Conservation (phyloP, 2,113 vertebrate species). For the Syngnathus floridae region DNA sequence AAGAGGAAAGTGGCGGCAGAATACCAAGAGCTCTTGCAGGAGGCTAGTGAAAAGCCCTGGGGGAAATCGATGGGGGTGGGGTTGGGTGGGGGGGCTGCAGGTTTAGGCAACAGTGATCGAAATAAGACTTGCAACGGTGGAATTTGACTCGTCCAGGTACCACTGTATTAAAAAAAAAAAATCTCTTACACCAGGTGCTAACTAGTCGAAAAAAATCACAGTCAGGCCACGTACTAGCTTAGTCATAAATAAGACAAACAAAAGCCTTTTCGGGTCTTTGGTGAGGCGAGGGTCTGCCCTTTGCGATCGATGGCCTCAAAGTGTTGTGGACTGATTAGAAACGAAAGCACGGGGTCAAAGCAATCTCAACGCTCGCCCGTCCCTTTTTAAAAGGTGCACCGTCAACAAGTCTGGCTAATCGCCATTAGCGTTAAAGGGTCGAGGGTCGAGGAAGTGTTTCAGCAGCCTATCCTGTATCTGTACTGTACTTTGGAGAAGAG, state of each 20-base stretch:
- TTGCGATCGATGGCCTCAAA: slow-evolving; percentile 17
- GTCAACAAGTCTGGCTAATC: slow-evolving; percentile 7
- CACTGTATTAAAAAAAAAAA: no score
- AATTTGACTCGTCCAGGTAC: no score
- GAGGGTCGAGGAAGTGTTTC: background rate
- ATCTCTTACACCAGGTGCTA: no score
- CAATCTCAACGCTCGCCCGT: slow-evolving; percentile 16
- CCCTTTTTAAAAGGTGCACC: slow-evolving; percentile 4
- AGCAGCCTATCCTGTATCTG: background rate
- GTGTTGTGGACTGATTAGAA: slow-evolving; percentile 38
- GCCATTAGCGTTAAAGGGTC: background rate
- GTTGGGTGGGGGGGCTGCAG: background rate
- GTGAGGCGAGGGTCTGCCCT: background rate
- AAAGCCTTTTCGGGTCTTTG: slow-evolving; percentile 1
- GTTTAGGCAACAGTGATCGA: background rate
- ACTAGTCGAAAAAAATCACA: background rate
- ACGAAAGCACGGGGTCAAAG: slow-evolving; percentile 37
- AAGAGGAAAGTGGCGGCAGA: slow-evolving; percentile 53
- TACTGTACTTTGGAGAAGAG: background rate
- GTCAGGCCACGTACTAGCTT: background rate
- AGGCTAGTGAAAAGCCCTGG: background rate
- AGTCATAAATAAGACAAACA: background rate
- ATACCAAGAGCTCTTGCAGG: slow-evolving; percentile 9
- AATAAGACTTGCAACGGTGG: background rate
- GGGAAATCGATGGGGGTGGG: background rate